Base-by-base conservation (phyloP, 2,797 vertebrate genomes). In the Odontamblyopus lacepedii region DNA sequence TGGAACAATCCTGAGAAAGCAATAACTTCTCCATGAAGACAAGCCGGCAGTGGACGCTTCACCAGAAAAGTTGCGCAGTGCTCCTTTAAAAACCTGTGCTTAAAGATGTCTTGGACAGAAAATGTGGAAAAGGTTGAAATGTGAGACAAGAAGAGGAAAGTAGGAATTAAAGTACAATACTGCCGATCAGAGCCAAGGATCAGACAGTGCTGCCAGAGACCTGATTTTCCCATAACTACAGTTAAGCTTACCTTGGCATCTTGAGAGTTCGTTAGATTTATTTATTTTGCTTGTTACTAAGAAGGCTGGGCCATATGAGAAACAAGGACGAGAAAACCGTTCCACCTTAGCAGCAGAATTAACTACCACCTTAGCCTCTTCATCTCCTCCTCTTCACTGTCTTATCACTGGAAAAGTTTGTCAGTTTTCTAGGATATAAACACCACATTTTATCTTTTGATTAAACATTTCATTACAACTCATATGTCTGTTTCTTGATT, bases 61-160 rank as follows among this genome's bases (percentile, higher is more conserved):
- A 38, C 35, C 35, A 9, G 35, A 38, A 38, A 38, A 38, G 35
- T 3, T 9, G 2, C 35, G 8, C 8, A 38, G 35, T 38, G 35
- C 35, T 9, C 8, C 35, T 59, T 27, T 23, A 59, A 59, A 38
- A 63, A 38, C 62, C 32, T 38, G 38, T 26, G 7, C 62, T 63
- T 5, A 41, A 63, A 38, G 29, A 63, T 13, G 19, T 63, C 38
- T 63, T 41, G 35, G 32, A 26, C 35, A 63, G 62, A 63, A 41
- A 35, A 19, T 5, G 35, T 63, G 62, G 62, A 63, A 63, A 63
- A 41, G 26, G 8, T n/a, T n/a, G 62, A 63, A 63, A 63, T 63
- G 32, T 44, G n/a, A 63, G 35, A 63, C 32, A 63, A 41, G 30
- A 62, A 23, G 35, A 27, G 62, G 32, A 41, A 41, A 63, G n/a